Evolutionary conservation across 1,140 invertebrate species (phyloP), one percentile per base, ranked within the genome.

Genomic region (Wiebesia pumilae): DNA sequence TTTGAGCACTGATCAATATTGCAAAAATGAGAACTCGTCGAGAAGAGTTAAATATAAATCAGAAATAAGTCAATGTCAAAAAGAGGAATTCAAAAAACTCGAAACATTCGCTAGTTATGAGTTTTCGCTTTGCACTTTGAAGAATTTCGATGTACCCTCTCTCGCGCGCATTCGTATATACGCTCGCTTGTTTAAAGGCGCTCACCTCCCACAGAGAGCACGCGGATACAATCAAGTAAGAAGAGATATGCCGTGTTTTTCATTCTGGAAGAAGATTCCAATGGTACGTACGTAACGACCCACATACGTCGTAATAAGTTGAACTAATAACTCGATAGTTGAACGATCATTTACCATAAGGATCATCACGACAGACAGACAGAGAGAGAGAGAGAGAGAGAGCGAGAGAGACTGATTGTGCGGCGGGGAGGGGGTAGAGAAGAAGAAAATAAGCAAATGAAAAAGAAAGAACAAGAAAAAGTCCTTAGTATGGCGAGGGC

Each of bases 401-500:
- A 85, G 87, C 51, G 89, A 35, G 75, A 67, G 85, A 89, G 90
- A 92, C 93, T 92, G 92, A 92, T 92, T 92, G 93, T 92, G 90
- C 91, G 92, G 89, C 92, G 93, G 85, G 27, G 51, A 80, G 82
- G 87, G 84, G 88, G 84, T 83, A 86, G 58, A 89, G 35, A 47
- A 51, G 84, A 43, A 38, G 43, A 21, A 78, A 78, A 82, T 65
- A 77, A 83, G 84, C 62, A 67, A 51, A 78, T 83, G 16, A 75
- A 79, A 47, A 78, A 67, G 71, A 43, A 82, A 80, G 83, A n/a
- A 35, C 75, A 82, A 88, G 84, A 47, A 89, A 33, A 47, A 75
- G 85, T 90, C 91, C 92, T 93, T 93, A 93, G 93, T 93, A 93
- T 91, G 91, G 93, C 87, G 92, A 93, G 93, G 93, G 93, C 90